Percentiles rank a stretch among this genome's conserved stretches.
Evolutionary conservation across 1,140 invertebrate genomes (phyloP).

Genomic region (Papilio helenus): DNA sequence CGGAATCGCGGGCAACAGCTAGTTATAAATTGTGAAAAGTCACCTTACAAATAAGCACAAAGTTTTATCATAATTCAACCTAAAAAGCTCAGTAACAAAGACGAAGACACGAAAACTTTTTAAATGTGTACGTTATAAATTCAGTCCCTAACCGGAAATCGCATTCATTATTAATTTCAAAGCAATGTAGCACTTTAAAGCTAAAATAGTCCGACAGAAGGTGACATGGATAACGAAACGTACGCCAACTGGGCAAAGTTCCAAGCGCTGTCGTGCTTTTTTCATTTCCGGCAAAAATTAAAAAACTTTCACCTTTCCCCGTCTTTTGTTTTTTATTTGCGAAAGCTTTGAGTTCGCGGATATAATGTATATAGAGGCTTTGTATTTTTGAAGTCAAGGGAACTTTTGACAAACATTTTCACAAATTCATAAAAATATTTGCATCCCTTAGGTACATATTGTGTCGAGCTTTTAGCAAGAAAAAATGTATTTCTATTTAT

Average conservation of each 20-base stretch:
- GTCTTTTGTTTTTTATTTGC: slow-evolving; percentile 26
- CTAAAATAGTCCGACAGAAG: background rate
- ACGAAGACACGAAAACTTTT: too few species aligned
- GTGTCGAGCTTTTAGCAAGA: background rate
- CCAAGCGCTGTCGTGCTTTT: slow-evolving; percentile 23
- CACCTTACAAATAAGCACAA: too few species aligned
- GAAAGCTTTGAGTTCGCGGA: slow-evolving; percentile 11
- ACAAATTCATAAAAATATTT: background rate
- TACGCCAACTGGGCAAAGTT: slow-evolving; percentile 27
- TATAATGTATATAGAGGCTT: slow-evolving; percentile 6
- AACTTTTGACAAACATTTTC: background rate
- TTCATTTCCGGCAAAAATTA: slow-evolving; percentile 22
- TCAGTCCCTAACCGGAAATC: background rate
- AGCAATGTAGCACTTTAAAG: background rate
- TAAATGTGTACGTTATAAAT: background rate
- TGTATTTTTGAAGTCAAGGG: background rate
- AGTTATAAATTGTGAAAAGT: too few species aligned
- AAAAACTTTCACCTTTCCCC: slow-evolving; percentile 12
- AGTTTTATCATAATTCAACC: too few species aligned
- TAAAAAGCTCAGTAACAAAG: too few species aligned
- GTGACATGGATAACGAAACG: background rate
- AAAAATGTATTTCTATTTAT: background rate
- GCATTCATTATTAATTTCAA: slow-evolving; percentile 27
- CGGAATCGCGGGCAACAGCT: too few species aligned
- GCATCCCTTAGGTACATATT: background rate